Conservation (phyloP, 2,797 vertebrate genomes). For the Lutjanus argentimaculatus region DNA sequence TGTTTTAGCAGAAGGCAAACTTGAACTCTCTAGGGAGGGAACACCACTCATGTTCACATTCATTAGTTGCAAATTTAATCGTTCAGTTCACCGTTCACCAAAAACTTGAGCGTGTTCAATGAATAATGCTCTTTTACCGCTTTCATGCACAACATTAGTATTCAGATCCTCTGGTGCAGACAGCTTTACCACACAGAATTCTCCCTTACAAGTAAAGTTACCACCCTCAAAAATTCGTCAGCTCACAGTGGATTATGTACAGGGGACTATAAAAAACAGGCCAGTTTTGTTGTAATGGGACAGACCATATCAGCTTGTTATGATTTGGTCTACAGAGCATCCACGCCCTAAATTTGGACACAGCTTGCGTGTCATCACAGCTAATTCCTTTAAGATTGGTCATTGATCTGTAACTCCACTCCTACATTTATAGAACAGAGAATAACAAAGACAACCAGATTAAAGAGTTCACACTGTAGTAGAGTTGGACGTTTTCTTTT, state of each 20-base stretch:
- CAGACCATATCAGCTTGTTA: background rate
- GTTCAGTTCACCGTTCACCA: too few species aligned
- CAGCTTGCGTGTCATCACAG: background rate
- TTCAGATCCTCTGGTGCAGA: background rate
- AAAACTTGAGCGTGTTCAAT: too few species aligned
- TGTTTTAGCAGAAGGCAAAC: too few species aligned
- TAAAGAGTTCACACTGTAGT: background rate
- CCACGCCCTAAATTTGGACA: conserved; percentile 6
- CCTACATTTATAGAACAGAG: conserved; percentile 15
- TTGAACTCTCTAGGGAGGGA: too few species aligned
- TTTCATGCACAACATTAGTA: too few species aligned
- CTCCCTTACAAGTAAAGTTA: background rate
- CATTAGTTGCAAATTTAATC: too few species aligned
- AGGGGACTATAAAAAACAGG: background rate
- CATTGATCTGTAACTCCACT: conserved; percentile 1
- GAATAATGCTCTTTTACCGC: too few species aligned
- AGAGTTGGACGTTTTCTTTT: conserved; percentile 10
- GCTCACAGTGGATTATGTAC: too few species aligned
- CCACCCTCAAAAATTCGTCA: background rate
- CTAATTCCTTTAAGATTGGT: conserved; percentile 21
- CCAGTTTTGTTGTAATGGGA: background rate
- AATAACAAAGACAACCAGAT: conserved; percentile 1
- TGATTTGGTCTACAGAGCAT: background rate
- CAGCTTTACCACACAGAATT: background rate
- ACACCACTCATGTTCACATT: too few species aligned